phyloP scores from a whole-genome alignment of 2,888 invertebrate genomes.

The Altica lythri region DNA sequence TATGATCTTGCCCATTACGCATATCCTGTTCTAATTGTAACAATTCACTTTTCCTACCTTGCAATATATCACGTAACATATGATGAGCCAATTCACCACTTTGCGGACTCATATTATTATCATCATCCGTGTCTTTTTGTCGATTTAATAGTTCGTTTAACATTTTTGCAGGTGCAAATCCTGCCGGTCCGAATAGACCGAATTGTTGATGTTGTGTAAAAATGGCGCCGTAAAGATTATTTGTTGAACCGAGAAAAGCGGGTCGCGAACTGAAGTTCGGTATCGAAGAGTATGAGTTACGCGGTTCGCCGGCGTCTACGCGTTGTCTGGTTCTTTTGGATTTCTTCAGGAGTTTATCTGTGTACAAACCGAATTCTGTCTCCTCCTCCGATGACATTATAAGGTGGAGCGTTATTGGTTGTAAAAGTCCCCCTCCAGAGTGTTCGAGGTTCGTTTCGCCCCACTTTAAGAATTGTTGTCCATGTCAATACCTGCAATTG shows the following conservation, averaged over 20 bases:
- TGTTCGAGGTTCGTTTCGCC: too few relatives aligned
- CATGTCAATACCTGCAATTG: constrained; percentile 59
- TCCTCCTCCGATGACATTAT: constrained; percentile 98
- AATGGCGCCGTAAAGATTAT: constrained; percentile 80
- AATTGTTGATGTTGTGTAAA: constrained; percentile 80
- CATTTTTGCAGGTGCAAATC: constrained; percentile 89
- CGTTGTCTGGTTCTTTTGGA: constrained; percentile 93
- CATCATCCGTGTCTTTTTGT: constrained; percentile 61
- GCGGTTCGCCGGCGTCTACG: constrained; percentile 94
- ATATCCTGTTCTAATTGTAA: constrained; percentile 73
- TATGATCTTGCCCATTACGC: constrained; percentile 60
- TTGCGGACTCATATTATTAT: constrained; percentile 63
- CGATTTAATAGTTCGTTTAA: constrained; percentile 87
- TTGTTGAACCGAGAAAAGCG: constrained; percentile 78
- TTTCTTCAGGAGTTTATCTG: constrained; percentile 91
- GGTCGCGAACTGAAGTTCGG: constrained; percentile 77
- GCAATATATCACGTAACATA: constrained; percentile 88
- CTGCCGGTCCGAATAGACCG: constrained; percentile 81
- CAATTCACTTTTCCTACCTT: constrained; percentile 84
- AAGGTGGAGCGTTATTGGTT: constrained; percentile 84
- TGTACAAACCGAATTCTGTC: constrained; percentile 91
- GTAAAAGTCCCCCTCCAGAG: constrained; percentile 62
- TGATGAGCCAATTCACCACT: constrained; percentile 72
- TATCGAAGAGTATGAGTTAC: constrained; percentile 87
- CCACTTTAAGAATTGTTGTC: constrained; percentile 62